These are phyloP conservation scores for Pectinophora gossypiella DNA, from an alignment of 1,140 invertebrate species.

Conservation along the genomic window DNA sequence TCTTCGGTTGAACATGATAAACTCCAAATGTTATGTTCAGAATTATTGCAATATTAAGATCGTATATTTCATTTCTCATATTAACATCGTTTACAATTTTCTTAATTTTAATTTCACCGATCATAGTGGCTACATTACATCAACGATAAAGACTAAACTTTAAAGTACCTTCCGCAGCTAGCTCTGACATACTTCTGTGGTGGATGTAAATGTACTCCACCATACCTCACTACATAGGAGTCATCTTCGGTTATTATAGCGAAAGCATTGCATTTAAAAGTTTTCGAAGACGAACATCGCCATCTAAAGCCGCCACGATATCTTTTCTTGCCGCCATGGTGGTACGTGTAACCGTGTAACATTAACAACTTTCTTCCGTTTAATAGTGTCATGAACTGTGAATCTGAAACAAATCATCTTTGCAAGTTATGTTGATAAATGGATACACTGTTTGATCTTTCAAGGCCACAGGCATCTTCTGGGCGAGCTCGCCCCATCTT, in stretches of 20 bases:
- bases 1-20: too few species aligned
- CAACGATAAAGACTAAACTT: too few species aligned
- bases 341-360: conserved; percentile 33
- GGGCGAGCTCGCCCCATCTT: too few species aligned
- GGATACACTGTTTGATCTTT: too few species aligned
- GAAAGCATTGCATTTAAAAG: neutral
- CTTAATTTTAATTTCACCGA: too few species aligned
- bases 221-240: neutral
- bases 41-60: too few species aligned
- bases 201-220: neutral
- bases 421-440: too few species aligned
- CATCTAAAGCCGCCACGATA: conserved; percentile 21
- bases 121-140: too few species aligned
- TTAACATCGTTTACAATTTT: too few species aligned
- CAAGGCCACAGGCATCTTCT: too few species aligned
- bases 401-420: conserved; percentile 17
- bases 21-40: too few species aligned
- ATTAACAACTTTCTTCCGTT: conserved; percentile 29
- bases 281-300: conserved; percentile 18
- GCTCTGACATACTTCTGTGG: neutral
- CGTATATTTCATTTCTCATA: too few species aligned
- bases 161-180: neutral
- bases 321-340: conserved; percentile 16
- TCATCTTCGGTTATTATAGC: neutral
- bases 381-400: conserved; percentile 19